Percentiles rank a stretch among this genome's conserved stretches.
Evolutionary conservation across 2,797 vertebrate genomes (phyloP).

Genomic region (Oophaga sylvatica): DNA sequence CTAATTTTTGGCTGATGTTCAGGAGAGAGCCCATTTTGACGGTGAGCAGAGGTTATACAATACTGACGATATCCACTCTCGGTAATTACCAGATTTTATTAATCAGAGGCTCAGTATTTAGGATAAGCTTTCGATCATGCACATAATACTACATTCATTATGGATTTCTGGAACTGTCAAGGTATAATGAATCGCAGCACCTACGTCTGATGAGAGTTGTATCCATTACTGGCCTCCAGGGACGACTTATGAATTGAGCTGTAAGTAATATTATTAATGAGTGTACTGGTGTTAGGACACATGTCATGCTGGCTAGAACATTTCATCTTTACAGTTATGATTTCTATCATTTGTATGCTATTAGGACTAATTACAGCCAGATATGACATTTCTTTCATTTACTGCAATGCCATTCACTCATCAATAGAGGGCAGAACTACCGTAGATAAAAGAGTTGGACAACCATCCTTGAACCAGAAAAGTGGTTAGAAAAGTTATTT

Average conservation of each 20-base stretch:
- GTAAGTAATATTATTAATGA: slow-evolving; percentile 15
- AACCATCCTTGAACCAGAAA: neutral
- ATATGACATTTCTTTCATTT: neutral
- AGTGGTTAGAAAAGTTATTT: neutral
- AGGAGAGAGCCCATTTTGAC: neutral
- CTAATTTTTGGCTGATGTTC: neutral
- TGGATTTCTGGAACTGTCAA: slow-evolving; percentile 29
- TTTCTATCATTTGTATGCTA: neutral
- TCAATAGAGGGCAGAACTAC: neutral
- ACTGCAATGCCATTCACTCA: neutral
- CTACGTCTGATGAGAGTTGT: neutral
- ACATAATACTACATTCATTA: slow-evolving; percentile 11
- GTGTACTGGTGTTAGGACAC: neutral
- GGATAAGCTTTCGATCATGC: neutral
- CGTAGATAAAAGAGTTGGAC: neutral
- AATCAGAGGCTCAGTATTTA: slow-evolving; percentile 4
- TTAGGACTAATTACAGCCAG: neutral
- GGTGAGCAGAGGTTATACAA: slow-evolving; percentile 17
- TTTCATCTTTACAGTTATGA: neutral
- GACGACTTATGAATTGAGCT: neutral
- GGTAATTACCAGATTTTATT: slow-evolving; percentile 34
- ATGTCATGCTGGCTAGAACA: neutral
- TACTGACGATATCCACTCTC: neutral
- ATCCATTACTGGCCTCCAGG: slow-evolving; percentile 10
- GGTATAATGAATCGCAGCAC: slow-evolving; percentile 29